Conservation (phyloP, 2,113 vertebrate genomes). For the Grallaria varia region DNA sequence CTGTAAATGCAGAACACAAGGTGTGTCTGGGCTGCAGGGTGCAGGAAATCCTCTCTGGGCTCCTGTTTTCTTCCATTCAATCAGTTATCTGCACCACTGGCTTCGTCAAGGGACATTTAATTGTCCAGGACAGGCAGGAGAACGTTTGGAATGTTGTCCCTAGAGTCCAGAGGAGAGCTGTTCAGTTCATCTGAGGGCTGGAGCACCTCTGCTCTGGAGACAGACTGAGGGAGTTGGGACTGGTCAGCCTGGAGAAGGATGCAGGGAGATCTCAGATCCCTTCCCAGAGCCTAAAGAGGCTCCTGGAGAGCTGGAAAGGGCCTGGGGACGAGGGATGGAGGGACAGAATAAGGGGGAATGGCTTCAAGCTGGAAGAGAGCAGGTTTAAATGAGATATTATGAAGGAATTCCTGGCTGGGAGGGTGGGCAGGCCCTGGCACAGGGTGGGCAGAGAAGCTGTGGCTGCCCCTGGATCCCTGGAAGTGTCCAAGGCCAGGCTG, state of each 20-base stretch:
- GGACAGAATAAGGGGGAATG: background rate
- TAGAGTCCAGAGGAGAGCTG: background rate
- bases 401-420: background rate
- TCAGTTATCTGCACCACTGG: background rate
- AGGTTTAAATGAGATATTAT: accelerated
- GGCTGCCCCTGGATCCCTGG: background rate
- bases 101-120: background rate
- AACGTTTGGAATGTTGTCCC: background rate
- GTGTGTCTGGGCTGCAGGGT: background rate
- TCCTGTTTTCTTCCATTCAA: background rate
- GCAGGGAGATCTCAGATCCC: background rate
- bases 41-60: background rate
- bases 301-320: background rate
- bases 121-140: background rate
- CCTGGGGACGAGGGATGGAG: background rate
- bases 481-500: background rate
- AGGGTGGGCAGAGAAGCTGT: background rate
- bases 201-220: background rate
- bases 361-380: background rate
- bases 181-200: background rate
- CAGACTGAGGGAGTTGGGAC: background rate
- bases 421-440: background rate
- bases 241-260: background rate
- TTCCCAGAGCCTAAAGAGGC: background rate
- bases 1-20: background rate